Conservation (phyloP, 2,888 invertebrate genomes). For the Eretmocerus hayati region DNA sequence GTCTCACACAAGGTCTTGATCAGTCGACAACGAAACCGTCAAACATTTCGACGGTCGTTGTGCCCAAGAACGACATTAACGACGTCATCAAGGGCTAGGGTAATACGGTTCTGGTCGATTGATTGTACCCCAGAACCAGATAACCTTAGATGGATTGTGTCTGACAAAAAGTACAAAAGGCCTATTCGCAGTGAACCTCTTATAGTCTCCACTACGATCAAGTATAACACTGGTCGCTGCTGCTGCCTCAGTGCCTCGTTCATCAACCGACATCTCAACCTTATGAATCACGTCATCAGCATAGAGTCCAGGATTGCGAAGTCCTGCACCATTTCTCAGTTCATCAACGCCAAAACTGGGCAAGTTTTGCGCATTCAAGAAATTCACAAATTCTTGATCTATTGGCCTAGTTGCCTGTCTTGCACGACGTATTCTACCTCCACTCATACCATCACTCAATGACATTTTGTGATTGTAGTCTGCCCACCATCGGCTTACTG, state of each 20-base stretch:
- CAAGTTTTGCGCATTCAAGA: slow-evolving; percentile 27
- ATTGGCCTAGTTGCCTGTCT: slow-evolving; percentile 34
- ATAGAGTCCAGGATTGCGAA: slow-evolving; percentile 56
- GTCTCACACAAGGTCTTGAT: no score
- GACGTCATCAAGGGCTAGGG: no score
- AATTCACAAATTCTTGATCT: slow-evolving; percentile 31
- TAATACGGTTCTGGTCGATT: slow-evolving; percentile 48
- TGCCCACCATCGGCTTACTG: slow-evolving; percentile 16
- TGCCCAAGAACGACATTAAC: no score
- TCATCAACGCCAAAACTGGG: slow-evolving; percentile 35
- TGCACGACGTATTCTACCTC: neutral
- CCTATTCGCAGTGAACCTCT: slow-evolving; percentile 53
- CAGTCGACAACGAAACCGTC: no score
- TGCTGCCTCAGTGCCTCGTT: slow-evolving; percentile 66
- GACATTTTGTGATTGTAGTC: neutral
- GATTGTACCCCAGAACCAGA: slow-evolving; percentile 67
- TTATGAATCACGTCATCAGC: slow-evolving; percentile 61
- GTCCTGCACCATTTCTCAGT: slow-evolving; percentile 37
- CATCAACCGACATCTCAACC: slow-evolving; percentile 59
- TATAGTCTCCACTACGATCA: slow-evolving; percentile 51
- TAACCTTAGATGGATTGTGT: slow-evolving; percentile 58
- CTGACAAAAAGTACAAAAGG: slow-evolving; percentile 71
- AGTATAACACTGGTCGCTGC: slow-evolving; percentile 58
- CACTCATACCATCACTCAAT: neutral
- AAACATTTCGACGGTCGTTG: no score